Evolutionary conservation across 2,888 invertebrate species (phyloP), one percentile per base, ranked within the genome.

Genomic region (Scaptomyza reducta): DNA sequence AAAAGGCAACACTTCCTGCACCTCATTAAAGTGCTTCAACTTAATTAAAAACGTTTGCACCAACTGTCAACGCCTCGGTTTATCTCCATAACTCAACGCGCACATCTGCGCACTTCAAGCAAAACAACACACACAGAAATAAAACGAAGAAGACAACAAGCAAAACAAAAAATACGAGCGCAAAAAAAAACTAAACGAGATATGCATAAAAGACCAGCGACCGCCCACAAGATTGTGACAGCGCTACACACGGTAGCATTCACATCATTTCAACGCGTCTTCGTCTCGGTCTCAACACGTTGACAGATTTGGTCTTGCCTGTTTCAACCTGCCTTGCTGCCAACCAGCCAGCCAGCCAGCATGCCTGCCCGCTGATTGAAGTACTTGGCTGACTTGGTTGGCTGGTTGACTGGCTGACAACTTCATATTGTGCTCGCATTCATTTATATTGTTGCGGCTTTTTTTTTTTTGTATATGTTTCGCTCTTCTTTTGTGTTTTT

Each of bases 181-280:
- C 51, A 57, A 58, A n/a, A 14, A 53, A 40, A 47, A 42, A 14
- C 25, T 41, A 56, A 40, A 56, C 62, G 55, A 71, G 62, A 80
- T 74, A 66, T 70, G 76, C 79, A 84, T 71, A 70, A 82, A 78
- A 74, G 79, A 75, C 66, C 62, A 77, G 84, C 88, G 85, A 88
- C 85, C 89, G 89, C 89, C 89, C 89, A 89, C 89, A 84, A 84
- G 58, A 80, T 72, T 79, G 56, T 62, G 64, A 68, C 64, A 57
- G 70, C 45, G 57, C 59, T 56, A 35, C 63, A 63, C 45, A 86
- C 82, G 60, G 77, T 71, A 74, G 82, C 79, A 57, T 45, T 47
- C 82, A 76, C 83, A 80, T 65, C 49, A 46, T 63, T 40, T 51
- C 87, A 79, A 87, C 87, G 80, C 77, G 71, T 65, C 57, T 62